Percentiles rank a stretch among this genome's conserved stretches.
Conservation (phyloP, 2,113 vertebrate species). For the Entelurus aequoreus region DNA sequence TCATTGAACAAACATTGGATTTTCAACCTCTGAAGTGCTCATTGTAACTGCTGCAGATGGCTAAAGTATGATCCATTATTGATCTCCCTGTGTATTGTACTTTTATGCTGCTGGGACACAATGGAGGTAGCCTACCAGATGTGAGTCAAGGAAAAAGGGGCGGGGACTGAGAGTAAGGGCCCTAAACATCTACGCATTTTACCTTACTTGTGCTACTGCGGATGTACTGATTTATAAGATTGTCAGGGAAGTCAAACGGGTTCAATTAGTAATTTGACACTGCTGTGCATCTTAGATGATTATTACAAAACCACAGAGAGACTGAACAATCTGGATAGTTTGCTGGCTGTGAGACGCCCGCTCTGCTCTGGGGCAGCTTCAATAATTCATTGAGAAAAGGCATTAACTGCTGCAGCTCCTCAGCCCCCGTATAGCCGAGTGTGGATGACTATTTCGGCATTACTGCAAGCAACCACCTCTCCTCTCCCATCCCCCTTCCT, state of each 20-base stretch:
- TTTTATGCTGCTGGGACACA: constrained; percentile 34
- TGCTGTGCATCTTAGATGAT: constrained; percentile 23
- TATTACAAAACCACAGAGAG: constrained; percentile 14
- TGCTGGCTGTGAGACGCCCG: constrained; percentile 26
- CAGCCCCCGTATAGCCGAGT: constrained; percentile 25
- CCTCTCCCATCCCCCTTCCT: constrained; percentile 43
- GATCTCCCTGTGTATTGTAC: constrained; percentile 45
- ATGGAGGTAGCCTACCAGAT: constrained; percentile 18
- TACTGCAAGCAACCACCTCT: constrained; percentile 48
- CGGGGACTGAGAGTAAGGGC: neutral
- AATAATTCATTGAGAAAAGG: constrained; percentile 59
- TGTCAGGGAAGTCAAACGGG: constrained; percentile 6
- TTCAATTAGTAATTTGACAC: constrained; percentile 9
- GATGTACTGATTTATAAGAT: neutral
- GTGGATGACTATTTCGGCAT: constrained; percentile 54
- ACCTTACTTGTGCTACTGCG: neutral
- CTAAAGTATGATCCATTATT: constrained; percentile 36
- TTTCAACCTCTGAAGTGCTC: constrained; percentile 38
- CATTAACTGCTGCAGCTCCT: constrained; percentile 39
- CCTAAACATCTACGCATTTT: neutral
- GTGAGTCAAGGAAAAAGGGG: constrained; percentile 11
- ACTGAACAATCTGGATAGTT: constrained; percentile 20
- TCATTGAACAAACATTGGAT: constrained; percentile 35
- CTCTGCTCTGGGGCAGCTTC: constrained; percentile 41
- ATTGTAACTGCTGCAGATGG: constrained; percentile 36